Base-by-base conservation (phyloP, 35 echinoderm and acorn worm genomes). In the Ophioderma brevispina region DNA sequence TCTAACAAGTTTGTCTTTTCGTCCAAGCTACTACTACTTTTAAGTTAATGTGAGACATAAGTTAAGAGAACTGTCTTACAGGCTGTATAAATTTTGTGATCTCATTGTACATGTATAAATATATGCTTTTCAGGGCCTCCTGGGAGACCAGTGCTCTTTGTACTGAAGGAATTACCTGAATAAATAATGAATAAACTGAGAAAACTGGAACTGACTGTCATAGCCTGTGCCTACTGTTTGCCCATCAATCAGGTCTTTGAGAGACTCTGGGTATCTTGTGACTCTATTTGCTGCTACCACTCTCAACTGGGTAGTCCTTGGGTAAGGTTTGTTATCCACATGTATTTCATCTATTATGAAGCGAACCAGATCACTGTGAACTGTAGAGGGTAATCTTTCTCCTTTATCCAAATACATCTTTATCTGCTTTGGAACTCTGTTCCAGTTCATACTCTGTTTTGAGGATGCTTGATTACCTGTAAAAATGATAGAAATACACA, bases 371-470 rank as follows among this genome's bases (percentile, higher is more conserved):
- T 80, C 78, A 37, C 38, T 80, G 2, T 33, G 2, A 3, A 37
- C 13, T 13, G 78, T 10, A 3, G 78, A 40, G 6, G 78, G 78
- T 15, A 80, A 40, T 80, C 78, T 36, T 80, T 36, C 38, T 37
- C 78, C 78, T 77, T 77, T 77, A 6, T 77, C n/a, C 75, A 77
- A n/a, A n/a, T n/a, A n/a, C n/a, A n/a, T n/a, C n/a, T 52, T 52
- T 52, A 52, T 52, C 46, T 21, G 46, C 46, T 52, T 52, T 52
- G 46, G 46, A 52, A 52, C 8, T 52, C 46, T 52, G 46, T 52
- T 52, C 46, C 46, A 52, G 46, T 52, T 21, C 46, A 52, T 8
- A 52, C 46, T 52, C 46, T 52, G 46, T 52, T 52, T 21, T 52
- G 46, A 21, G 46, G 46, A 52, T 52, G 46, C 46, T 52, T 52